phyloP scores from a whole-genome alignment of 1,140 invertebrate species.

The Pseudomyrmex sp. region DNA sequence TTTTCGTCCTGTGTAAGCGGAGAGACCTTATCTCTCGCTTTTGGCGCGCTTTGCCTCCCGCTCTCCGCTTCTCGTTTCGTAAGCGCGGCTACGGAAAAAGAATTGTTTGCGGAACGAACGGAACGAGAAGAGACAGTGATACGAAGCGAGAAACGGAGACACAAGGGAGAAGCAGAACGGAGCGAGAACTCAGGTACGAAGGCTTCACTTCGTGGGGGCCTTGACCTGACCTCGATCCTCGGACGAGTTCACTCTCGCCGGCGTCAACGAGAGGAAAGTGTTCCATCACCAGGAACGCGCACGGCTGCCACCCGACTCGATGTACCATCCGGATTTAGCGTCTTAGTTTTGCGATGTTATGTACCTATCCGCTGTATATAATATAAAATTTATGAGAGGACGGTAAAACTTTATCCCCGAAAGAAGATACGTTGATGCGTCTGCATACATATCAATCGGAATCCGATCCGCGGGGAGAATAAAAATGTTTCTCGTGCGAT shows the following conservation, averaged over 20 bases:
- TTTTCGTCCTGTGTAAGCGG: neutral
- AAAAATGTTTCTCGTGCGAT: constrained; percentile 2
- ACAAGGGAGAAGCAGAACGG: constrained; percentile 4
- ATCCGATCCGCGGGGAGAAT: neutral
- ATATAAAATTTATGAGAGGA: neutral
- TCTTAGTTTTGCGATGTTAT: constrained; percentile 60
- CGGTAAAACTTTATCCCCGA: neutral
- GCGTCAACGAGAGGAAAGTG: constrained; percentile 84
- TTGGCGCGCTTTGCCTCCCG: neutral
- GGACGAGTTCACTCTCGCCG: constrained; percentile 85
- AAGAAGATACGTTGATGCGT: neutral
- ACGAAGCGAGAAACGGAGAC: neutral
- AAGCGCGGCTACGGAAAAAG: neutral
- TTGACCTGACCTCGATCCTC: constrained; percentile 86
- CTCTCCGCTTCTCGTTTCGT: neutral
- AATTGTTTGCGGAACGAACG: neutral
- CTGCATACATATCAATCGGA: neutral
- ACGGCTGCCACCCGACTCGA: constrained; percentile 30
- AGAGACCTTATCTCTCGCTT: neutral
- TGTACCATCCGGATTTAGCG: constrained; percentile 66
- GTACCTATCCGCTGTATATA: neutral
- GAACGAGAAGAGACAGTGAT: neutral
- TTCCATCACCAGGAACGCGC: constrained; percentile 78
- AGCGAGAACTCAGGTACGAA: constrained; percentile 67
- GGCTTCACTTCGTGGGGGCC: constrained; percentile 82